Evolutionary conservation across 2,888 invertebrate species (phyloP), one percentile per base, ranked within the genome.

Genomic region (Spicauda simplicius): DNA sequence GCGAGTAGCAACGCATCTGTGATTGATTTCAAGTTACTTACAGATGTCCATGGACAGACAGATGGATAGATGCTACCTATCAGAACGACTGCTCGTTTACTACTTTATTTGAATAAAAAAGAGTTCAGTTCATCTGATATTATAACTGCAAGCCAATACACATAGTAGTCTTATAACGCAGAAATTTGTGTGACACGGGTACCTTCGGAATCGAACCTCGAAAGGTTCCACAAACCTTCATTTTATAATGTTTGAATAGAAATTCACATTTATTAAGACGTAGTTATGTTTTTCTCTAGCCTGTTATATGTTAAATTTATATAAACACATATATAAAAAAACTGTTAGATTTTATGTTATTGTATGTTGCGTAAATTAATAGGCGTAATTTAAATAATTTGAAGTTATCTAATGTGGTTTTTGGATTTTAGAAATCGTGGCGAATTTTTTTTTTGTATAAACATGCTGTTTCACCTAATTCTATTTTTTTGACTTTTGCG

Each of bases 321-420:
- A 20, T 30, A 20, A 16, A 59, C 1, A 25, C n/a, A 58, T 48
- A n/a, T 30, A 60, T 16, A 16, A 16, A 16, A 58, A 58, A 14
- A 45, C 19, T 58, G 58, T 58, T 20, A 56, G 18, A 37, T 52
- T 60, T 60, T 60, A 60, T 60, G 60, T 60, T 60, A 52, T 53
- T 53, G 54, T 59, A 67, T 59, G 67, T 67, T 57, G 33, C 67
- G 33, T 55, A 55, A 50, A 30, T 18, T 16, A 58, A 63, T 25
- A 25, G 5, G 58, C 59, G 59, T 64, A 50, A 55, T 68, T 41
- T 50, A 55, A 64, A 59, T 64, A 55, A 54, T 60, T 60, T 48
- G 37, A 18, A 66, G 48, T 58, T 7, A 48, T 48, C 48, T 48
- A 41, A 33, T 41, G 11, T 30, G 14, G 41, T 41, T 14, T 14